Base-by-base conservation (phyloP, 2,888 invertebrate species). In the Geotrupes spiniger region DNA sequence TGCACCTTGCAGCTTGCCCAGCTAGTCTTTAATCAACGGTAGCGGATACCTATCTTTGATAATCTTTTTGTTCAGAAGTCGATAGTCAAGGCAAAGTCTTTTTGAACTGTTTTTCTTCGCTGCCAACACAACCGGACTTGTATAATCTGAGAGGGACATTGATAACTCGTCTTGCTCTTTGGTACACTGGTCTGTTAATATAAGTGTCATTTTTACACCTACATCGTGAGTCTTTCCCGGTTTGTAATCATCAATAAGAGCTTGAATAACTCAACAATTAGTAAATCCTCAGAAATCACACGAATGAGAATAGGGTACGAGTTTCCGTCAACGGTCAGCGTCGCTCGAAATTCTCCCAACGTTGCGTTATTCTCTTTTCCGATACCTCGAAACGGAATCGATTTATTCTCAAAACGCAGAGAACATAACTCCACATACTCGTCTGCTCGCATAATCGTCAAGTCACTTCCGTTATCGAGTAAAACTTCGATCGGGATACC, bases 81-180 rank as follows among this genome's bases (percentile, higher is more conserved):
- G 46, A 50, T 66, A 75, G 47, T 74, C 72, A 0, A 73, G 58
- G 49, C 71, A 73, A 8, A 65, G 42, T 41, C 64, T 44, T 8
- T 46, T 47, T 3, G 54, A 33, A 1, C 58, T 58, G n/a, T 61
- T 54, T 46, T 63, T 66, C 41, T 65, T 49, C 11, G 54, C 57
- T 1, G 63, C 59, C 9, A 68, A 36, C 1, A 67, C 62, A 2
- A 66, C 51, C 2, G 64, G 57, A 36, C 64, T 68, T 2, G 68
- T 60, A 44, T 63, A 71, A 8, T 67, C 65, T 0, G 69, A 69
- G 11, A 33, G 37, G 10, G 64, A 63, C 1, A 58, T 59, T 36
- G 57, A 52, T n/a, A 70, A 67, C 48, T 33, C 64, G 45, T 28
- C 65, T 46, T 1, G 62, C 61, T 25, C 52, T 38, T 14, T 56